phyloP scores from a whole-genome alignment of 2,888 invertebrate genomes.

The Muscina levida region DNA sequence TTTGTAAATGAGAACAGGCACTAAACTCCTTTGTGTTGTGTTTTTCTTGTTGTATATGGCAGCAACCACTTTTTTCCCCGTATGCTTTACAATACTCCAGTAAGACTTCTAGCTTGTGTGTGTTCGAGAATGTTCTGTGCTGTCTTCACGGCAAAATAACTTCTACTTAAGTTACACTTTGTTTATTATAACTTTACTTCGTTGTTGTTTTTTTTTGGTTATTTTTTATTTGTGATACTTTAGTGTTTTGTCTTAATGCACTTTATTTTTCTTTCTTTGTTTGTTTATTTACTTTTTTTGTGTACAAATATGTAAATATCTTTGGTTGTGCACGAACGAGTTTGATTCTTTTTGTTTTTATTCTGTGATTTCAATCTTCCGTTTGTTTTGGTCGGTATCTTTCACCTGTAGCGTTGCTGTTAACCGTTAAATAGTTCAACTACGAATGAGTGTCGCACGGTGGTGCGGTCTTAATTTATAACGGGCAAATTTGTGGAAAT shows the following conservation, averaged over 20 bases:
- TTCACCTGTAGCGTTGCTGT: constrained; percentile 59
- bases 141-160: constrained; percentile 14
- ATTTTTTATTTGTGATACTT: constrained; percentile 30
- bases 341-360: constrained; percentile 38
- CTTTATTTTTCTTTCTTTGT: no score
- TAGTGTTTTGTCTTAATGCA: constrained; percentile 15
- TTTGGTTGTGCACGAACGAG: constrained; percentile 30
- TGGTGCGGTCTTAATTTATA: constrained; percentile 71
- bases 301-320: constrained; percentile 37
- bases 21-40: constrained; percentile 15
- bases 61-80: constrained; percentile 35
- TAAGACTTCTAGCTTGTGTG: no score
- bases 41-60: neutral
- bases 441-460: constrained; percentile 71
- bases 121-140: constrained; percentile 10
- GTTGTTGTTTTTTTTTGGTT: constrained; percentile 8
- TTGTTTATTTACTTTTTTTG: constrained; percentile 44
- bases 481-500: constrained; percentile 28
- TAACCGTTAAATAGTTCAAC: constrained; percentile 72
- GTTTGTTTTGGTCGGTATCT: constrained; percentile 47
- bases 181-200: constrained; percentile 8
- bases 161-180: constrained; percentile 11
- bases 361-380: constrained; percentile 53
- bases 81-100: no score
- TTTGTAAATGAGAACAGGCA: constrained; percentile 52